These are phyloP conservation scores for Antennarius striatus DNA, from an alignment of 2,113 vertebrate genomes.

Conservation along the genomic window DNA sequence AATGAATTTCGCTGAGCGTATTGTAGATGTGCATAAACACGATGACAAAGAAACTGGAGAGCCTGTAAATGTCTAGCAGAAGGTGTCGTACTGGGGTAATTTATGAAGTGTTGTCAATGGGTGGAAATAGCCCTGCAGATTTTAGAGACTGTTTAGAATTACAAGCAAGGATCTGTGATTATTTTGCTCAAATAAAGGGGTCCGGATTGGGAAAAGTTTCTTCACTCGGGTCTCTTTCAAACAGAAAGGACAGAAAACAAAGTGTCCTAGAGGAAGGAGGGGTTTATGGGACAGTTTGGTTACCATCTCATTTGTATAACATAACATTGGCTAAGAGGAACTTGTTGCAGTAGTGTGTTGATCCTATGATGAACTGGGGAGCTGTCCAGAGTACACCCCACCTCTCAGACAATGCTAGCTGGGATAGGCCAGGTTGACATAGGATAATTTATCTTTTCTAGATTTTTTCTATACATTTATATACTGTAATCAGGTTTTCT, in stretches of 20 bases:
- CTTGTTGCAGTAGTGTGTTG: too few relatives aligned
- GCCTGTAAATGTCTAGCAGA: conserved; percentile 52
- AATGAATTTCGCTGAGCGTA: conserved; percentile 48
- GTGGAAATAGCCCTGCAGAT: conserved; percentile 40
- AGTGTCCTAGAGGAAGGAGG: background rate
- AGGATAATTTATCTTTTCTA: too few relatives aligned
- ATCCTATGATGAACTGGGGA: too few relatives aligned
- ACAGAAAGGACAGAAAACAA: background rate
- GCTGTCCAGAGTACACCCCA: too few relatives aligned
- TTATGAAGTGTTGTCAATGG: conserved; percentile 48
- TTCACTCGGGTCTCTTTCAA: background rate
- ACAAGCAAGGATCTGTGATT: conserved; percentile 21
- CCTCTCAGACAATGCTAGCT: too few relatives aligned
- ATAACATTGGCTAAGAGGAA: too few relatives aligned
- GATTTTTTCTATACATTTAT: too few relatives aligned
- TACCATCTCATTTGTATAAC: too few relatives aligned
- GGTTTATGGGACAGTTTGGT: too few relatives aligned
- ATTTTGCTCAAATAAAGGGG: conserved; percentile 1
- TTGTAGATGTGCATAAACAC: conserved; percentile 50
- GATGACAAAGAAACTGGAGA: conserved; percentile 55
- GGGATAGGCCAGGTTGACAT: too few relatives aligned
- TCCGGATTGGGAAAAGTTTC: conserved; percentile 2
- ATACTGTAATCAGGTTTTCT: too few relatives aligned
- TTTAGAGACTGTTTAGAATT: conserved; percentile 38
- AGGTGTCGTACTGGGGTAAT: conserved; percentile 45